These are phyloP conservation scores for Phrynocephalus forsythii DNA, from an alignment of 2,797 vertebrate genomes.

Conservation along the genomic window DNA sequence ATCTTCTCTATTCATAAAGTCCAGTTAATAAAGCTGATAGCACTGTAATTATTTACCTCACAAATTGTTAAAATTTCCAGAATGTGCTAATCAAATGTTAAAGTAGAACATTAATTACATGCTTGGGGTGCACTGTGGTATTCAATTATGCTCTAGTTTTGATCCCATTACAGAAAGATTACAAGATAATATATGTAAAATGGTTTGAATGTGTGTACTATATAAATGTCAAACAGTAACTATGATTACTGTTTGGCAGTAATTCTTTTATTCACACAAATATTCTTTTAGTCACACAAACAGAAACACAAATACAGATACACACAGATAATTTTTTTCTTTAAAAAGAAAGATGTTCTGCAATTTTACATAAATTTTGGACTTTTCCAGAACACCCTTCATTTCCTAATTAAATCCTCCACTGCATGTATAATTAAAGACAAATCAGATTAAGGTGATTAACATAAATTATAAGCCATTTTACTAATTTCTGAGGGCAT, in stretches of 20 bases:
- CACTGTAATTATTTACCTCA: constrained; percentile 29
- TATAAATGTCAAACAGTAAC: neutral
- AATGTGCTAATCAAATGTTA: constrained; percentile 13
- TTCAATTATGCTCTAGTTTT: constrained; percentile 28
- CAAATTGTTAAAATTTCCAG: neutral
- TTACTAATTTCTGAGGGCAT: constrained; percentile 76
- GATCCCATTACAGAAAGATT: neutral
- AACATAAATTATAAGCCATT: constrained; percentile 74
- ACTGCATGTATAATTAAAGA: constrained; percentile 73
- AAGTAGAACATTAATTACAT: constrained; percentile 41
- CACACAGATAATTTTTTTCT: constrained; percentile 6
- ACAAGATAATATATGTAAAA: neutral
- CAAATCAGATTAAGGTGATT: constrained; percentile 77
- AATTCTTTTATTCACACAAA: constrained; percentile 3
- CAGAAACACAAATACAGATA: neutral
- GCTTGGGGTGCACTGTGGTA: neutral
- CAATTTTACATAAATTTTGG: constrained; percentile 57
- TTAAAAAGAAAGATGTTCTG: constrained; percentile 4
- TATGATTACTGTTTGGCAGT: neutral
- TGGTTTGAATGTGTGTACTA: neutral
- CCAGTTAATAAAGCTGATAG: neutral
- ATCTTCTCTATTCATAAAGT: neutral
- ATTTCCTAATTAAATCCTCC: constrained; percentile 70
- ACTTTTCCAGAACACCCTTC: constrained; percentile 47
- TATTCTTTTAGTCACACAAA: constrained; percentile 29